Conservation (phyloP, 2,888 invertebrate species). For the Philereme vetulata region DNA sequence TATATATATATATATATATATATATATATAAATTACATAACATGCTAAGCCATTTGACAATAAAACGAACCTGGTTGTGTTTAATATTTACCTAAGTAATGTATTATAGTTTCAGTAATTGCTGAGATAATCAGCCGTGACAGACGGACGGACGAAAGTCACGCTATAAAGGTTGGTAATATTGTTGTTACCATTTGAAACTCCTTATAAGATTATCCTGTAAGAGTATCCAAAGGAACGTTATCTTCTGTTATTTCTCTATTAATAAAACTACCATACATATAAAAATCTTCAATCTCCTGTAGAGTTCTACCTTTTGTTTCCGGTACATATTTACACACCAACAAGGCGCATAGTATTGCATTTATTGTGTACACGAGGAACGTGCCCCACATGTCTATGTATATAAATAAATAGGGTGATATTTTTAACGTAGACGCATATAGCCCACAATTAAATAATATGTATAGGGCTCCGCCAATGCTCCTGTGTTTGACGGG, state of each 20-base stretch:
- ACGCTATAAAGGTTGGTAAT: too few species aligned
- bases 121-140: too few species aligned
- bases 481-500: constrained; percentile 33
- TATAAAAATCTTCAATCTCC: constrained; percentile 35
- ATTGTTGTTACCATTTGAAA: too few species aligned
- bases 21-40: too few species aligned
- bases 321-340: constrained; percentile 38
- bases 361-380: constrained; percentile 23
- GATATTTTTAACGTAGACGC: constrained; percentile 26
- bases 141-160: too few species aligned
- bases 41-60: too few species aligned
- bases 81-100: too few species aligned
- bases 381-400: constrained; percentile 28
- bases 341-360: constrained; percentile 20
- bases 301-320: constrained; percentile 36
- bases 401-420: constrained; percentile 27
- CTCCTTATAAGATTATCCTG: too few species aligned
- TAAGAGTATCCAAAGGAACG: background rate
- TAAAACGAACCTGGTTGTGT: too few species aligned
- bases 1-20: too few species aligned
- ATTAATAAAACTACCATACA: constrained; percentile 12
- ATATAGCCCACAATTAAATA: constrained; percentile 27
- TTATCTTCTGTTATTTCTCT: background rate
- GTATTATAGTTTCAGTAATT: too few species aligned
- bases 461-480: constrained; percentile 28